Conservation (phyloP, 2,797 vertebrate species). For the Tokudaia muenninki region DNA sequence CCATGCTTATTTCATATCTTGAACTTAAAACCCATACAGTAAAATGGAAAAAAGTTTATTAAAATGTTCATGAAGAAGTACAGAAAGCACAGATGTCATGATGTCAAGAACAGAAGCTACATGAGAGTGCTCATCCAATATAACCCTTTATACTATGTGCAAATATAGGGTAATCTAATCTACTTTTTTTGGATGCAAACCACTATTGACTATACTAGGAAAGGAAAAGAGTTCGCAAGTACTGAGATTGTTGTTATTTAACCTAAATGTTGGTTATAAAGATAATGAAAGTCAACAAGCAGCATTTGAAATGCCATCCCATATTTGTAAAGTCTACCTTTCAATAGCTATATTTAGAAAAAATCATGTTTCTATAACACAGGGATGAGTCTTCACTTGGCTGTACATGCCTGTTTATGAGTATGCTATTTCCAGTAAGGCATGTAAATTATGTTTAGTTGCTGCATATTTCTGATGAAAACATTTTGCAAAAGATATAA, state of each 20-base stretch:
- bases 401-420: neutral
- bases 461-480: constrained; percentile 31
- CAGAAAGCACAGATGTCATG: neutral
- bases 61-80: neutral
- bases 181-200: neutral
- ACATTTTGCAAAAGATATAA: constrained; percentile 36
- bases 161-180: neutral
- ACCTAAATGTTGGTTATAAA: neutral
- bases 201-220: neutral
- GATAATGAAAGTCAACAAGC: constrained; percentile 1
- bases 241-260: neutral
- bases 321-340: neutral
- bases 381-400: neutral
- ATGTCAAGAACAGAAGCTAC: neutral
- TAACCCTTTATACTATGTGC: neutral
- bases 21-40: constrained; percentile 1
- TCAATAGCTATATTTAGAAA: neutral
- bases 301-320: neutral
- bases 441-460: neutral
- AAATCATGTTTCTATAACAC: neutral
- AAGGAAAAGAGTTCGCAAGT: neutral
- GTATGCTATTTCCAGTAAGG: constrained; percentile 22
- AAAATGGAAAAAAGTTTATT: neutral
- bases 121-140: fast-evolving
- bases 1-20: neutral